Conservation (phyloP, 2,113 vertebrate species). For the Trogon surrucura region DNA sequence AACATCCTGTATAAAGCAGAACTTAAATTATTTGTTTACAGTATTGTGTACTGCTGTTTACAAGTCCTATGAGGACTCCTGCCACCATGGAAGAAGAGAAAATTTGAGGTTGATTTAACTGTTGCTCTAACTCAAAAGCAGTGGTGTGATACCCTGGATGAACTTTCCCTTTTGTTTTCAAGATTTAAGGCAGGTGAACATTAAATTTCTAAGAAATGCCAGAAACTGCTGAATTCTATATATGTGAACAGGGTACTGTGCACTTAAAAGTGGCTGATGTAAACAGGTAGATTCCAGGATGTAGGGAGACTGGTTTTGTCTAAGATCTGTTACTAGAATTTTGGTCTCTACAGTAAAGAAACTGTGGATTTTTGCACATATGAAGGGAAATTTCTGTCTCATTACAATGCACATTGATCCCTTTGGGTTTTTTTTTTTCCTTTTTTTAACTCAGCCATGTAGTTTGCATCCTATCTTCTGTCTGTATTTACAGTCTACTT, state of each 20-base stretch:
- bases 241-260: conserved; percentile 58
- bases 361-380: conserved; percentile 69
- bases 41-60: conserved; percentile 85
- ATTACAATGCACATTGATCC: conserved; percentile 4
- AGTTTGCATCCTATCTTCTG: not conserved
- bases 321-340: conserved; percentile 37
- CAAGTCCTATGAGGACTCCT: conserved; percentile 78
- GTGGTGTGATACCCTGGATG: not conserved
- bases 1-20: conserved; percentile 74
- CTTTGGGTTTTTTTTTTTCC: not conserved
- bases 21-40: conserved; percentile 81
- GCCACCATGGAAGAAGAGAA: conserved; percentile 66
- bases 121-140: conserved; percentile 17
- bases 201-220: conserved; percentile 50
- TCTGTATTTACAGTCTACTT: not conserved
- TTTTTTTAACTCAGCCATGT: not conserved
- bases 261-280: conserved; percentile 31
- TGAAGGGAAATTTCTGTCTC: conserved; percentile 49
- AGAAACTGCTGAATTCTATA: conserved; percentile 35
- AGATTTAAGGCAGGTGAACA: conserved; percentile 47
- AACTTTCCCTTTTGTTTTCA: conserved; percentile 50
- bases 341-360: conserved; percentile 57
- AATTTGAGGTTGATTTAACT: conserved; percentile 26
- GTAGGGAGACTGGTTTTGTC: conserved; percentile 38
- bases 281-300: conserved; percentile 18